phyloP scores from a whole-genome alignment of 2,888 invertebrate species.

The Leucoma salicis region DNA sequence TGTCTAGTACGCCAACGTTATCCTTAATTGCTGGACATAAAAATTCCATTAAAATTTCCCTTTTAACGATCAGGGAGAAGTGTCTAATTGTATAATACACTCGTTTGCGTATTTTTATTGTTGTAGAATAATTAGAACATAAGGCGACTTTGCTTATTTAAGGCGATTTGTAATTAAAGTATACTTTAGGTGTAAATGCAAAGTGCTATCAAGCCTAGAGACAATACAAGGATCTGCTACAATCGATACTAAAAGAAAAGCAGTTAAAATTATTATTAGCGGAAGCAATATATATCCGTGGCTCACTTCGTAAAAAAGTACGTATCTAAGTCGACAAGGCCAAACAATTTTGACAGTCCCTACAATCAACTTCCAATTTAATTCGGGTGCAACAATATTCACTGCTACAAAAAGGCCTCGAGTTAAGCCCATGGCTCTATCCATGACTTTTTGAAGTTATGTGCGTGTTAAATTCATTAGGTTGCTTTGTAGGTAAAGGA shows the following conservation, averaged over 20 bases:
- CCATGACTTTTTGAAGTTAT: too few relatives aligned
- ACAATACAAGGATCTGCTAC: too few relatives aligned
- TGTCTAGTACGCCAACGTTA: constrained; percentile 81
- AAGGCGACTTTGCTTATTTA: constrained; percentile 72
- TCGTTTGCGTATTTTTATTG: constrained; percentile 83
- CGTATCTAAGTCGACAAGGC: constrained; percentile 43
- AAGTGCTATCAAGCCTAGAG: constrained; percentile 55
- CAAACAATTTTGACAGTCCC: constrained; percentile 33
- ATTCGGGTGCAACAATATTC: too few relatives aligned
- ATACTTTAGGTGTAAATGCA: constrained; percentile 63
- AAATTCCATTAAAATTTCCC: constrained; percentile 83
- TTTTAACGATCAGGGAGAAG: constrained; percentile 81
- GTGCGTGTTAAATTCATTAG: too few relatives aligned
- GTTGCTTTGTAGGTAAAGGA: too few relatives aligned
- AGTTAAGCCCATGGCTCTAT: too few relatives aligned
- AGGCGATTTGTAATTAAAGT: constrained; percentile 74
- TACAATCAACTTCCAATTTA: constrained; percentile 11
- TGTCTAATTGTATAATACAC: constrained; percentile 83
- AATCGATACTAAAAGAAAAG: constrained; percentile 66
- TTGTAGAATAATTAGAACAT: constrained; percentile 81
- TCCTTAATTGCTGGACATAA: constrained; percentile 83
- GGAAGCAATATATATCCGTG: constrained; percentile 57
- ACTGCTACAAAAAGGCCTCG: too few relatives aligned
- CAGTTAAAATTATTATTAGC: constrained; percentile 76
- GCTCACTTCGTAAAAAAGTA: constrained; percentile 61